Percentiles rank a stretch among this genome's conserved stretches.
Evolutionary conservation across 2,797 vertebrate genomes (phyloP).

Genomic region (Enteromius paludinosus): DNA sequence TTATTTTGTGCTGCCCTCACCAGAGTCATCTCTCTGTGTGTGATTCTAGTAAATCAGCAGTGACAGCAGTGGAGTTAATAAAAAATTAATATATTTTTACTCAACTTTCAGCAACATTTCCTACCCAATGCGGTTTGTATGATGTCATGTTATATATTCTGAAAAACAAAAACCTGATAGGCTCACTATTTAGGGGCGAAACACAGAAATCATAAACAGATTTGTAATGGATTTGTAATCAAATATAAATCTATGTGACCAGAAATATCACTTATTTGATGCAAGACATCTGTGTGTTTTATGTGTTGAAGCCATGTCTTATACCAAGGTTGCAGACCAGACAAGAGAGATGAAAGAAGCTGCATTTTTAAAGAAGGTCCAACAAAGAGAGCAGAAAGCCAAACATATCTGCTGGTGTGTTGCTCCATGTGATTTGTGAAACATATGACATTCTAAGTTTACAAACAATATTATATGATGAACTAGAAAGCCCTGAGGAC

Average conservation of each 20-base stretch:
- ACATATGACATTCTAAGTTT: background rate
- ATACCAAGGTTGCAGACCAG: conserved; percentile 65
- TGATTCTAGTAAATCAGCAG: conserved; percentile 1
- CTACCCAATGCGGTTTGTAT: background rate
- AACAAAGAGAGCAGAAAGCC: conserved; percentile 77
- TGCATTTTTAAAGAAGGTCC: conserved; percentile 82
- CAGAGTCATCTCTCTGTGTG: background rate
- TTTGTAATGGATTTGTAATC: background rate
- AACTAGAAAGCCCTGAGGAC: background rate
- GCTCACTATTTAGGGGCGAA: background rate
- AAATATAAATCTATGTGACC: background rate
- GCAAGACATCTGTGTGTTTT: conserved; percentile 21
- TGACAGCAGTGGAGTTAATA: background rate
- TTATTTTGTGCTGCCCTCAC: conserved; percentile 20
- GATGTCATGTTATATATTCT: background rate
- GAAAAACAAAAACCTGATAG: background rate
- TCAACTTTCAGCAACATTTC: conserved; percentile 1
- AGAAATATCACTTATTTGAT: conserved; percentile 1
- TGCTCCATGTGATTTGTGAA: background rate
- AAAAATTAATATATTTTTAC: background rate
- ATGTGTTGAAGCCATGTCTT: conserved; percentile 70
- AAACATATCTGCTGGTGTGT: conserved; percentile 82
- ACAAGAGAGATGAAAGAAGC: conserved; percentile 86
- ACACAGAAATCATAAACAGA: background rate
- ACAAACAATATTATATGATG: background rate